Evolutionary conservation across 2,797 vertebrate genomes (phyloP), one percentile per base, ranked within the genome.

Genomic region (Chelon labrosus): DNA sequence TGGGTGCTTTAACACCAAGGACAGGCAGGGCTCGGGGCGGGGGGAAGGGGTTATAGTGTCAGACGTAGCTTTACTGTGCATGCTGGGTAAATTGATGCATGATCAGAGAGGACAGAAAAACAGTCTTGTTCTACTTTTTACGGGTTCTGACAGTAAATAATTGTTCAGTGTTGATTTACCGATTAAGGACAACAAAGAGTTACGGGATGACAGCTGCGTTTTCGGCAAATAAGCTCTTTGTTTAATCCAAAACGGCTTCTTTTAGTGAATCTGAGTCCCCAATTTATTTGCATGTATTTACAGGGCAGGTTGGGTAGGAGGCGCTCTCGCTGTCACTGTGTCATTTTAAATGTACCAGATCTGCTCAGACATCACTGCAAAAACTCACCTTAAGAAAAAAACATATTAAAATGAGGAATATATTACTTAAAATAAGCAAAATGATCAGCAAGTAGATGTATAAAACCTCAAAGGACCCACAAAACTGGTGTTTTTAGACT

Each of bases 1-100:
- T 89, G 90, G 88, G 89, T 81, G 66, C 73, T 78, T 83, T 92
- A 93, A 94, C 92, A 82, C 62, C 12, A 17, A 66, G 75, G 56
- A 52, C 27, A 75, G 81, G 65, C 8, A 42, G 62, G 49, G 61
- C 4, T 54, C 0, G 2, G 22, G 67, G 38, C 1, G 44, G 46
- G 64, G 4, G 59, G 57, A 31, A 4, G 42, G 44, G 63, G 6
- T 31, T 31, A 3, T 31, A 31, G 31, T 1, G 5, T 7, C 31
- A 31, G 31, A 7, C 7, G 31, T 31, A 31, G 31, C 44, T 68
- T 25, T 51, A 25, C n/a, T 17, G 22, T 5, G 38, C 14, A 44
- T n/a, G 9, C 51, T 65, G 20, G 59, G 11, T 19, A 2, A 74
- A 79, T 69, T 3, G 9, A 50, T 5, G 2, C 19, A 20, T 19